Base-by-base conservation (phyloP, 2,113 vertebrate genomes). In the Triplophysa siluroides region DNA sequence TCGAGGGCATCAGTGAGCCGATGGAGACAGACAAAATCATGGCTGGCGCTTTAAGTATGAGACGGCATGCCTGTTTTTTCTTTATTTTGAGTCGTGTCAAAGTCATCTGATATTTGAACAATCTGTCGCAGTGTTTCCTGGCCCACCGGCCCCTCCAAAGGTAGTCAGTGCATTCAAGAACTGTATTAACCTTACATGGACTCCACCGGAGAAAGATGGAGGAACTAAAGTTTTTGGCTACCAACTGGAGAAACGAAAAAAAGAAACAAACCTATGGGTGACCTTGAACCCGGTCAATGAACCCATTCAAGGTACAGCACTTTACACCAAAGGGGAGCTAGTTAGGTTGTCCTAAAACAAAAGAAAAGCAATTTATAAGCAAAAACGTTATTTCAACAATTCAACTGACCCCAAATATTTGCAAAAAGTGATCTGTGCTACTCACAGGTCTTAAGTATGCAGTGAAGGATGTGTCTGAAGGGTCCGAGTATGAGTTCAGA, bases 401-500 rank as follows among this genome's bases (percentile, higher is more conserved):
- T 56, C 38, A 24, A 14, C 14, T 52, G 14, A 18, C 50, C 16
- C 14, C 16, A 41, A 67, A 81, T 29, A 26, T 16, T 4, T 24
- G 6, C 26, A 60, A 47, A 12, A 67, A n/a, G 18, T 29, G 19
- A 21, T 72, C 23, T 78, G 45, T 60, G 12, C 10, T 9, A 84
- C 9, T 75, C 54, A 12, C 88, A 96, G 96, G 83, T 4, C 91
- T 84, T 78, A 93, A 86, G 56, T 94, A 90, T 65, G 90, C 88
- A 0, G 91, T 95, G n/a, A 89, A 70, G 11, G 88, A 89, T n/a
- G 23, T 98, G 58, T 89, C 91, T 60, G 93, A 92, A 13, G 96
- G 95, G 33, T 78, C 93, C 61, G 93, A 94, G 76, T 97, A 96
- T 0, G 94, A 97, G 81, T 98, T 97, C 79, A 93, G 95, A 0